phyloP scores from a whole-genome alignment of 2,113 vertebrate species.

The Oceanodroma tethys region DNA sequence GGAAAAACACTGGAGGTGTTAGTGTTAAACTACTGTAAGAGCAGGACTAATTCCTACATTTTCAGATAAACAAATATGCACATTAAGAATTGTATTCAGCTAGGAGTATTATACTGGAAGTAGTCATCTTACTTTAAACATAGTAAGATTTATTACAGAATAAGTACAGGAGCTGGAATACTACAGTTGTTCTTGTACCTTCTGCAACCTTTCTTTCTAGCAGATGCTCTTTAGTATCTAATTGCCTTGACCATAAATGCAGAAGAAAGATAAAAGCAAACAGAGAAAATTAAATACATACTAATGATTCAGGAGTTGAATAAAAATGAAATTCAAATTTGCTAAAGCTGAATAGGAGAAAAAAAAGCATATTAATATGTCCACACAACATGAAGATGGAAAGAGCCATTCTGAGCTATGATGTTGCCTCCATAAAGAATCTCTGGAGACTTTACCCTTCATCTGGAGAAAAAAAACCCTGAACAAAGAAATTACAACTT shows the following conservation, averaged over 20 bases:
- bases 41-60: background rate
- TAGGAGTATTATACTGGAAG: background rate
- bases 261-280: background rate
- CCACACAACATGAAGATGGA: background rate
- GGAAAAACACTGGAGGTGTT: background rate
- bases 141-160: background rate
- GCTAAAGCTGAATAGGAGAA: background rate
- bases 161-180: background rate
- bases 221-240: background rate
- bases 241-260: background rate
- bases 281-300: background rate
- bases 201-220: background rate
- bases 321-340: background rate
- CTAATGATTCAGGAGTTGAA: background rate
- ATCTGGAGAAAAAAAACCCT: background rate
- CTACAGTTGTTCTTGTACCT: background rate
- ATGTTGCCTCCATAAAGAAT: background rate
- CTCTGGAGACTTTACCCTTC: background rate
- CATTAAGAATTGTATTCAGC: background rate
- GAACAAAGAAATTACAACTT: background rate
- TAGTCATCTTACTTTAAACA: background rate
- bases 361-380: background rate
- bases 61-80: background rate
- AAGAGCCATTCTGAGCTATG: background rate
- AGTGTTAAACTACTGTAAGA: background rate